Conservation (phyloP, 1,140 invertebrate genomes). For the Drosophila ironensis region DNA sequence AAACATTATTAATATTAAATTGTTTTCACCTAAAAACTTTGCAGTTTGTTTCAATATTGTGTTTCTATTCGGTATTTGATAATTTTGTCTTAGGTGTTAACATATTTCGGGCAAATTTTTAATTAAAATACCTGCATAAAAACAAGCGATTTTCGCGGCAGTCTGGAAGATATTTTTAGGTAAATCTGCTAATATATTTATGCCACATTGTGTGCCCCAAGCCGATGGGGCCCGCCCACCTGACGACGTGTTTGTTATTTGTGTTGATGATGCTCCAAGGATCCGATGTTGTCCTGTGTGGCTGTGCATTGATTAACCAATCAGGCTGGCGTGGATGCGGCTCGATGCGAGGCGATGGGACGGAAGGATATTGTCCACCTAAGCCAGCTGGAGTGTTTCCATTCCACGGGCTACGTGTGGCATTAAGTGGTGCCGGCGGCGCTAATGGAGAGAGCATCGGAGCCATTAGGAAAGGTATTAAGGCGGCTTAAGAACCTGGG, state of each 20-base stretch:
- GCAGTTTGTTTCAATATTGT: no score
- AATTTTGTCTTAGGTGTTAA: no score
- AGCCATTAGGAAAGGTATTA: slow-evolving; percentile 52
- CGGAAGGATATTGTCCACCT: neutral
- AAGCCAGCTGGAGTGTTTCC: neutral
- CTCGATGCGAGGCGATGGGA: neutral
- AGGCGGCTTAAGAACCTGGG: slow-evolving; percentile 42
- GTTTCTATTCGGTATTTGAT: no score
- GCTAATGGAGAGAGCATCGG: slow-evolving; percentile 51
- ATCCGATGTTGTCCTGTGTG: neutral
- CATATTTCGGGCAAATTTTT: no score
- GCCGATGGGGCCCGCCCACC: neutral
- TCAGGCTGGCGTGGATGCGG: neutral
- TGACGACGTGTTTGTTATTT: neutral
- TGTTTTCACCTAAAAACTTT: no score
- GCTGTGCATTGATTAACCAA: slow-evolving; percentile 31
- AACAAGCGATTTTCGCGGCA: no score
- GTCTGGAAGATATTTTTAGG: no score
- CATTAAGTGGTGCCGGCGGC: slow-evolving; percentile 36
- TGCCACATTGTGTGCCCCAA: no score
- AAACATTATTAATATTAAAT: no score
- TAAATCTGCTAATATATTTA: no score
- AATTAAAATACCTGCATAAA: no score
- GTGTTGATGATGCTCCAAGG: neutral
- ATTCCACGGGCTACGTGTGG: slow-evolving; percentile 32